These are phyloP conservation scores for Ashinkailepas kermadecensis DNA, from an alignment of 2,888 invertebrate genomes.

Conservation along the genomic window DNA sequence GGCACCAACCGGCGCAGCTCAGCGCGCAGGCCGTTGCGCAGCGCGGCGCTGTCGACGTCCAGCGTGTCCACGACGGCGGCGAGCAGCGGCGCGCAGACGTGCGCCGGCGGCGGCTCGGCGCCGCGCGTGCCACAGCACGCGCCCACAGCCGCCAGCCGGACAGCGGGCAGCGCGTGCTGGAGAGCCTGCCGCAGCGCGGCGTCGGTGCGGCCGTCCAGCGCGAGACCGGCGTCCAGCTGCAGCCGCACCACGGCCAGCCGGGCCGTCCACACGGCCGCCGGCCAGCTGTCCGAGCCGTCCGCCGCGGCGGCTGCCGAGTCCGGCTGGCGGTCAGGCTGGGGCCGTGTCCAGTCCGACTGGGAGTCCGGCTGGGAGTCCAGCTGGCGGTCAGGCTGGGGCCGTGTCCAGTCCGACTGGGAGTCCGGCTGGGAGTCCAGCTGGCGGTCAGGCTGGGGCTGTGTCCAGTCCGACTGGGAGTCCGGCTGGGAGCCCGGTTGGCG, in stretches of 20 bases:
- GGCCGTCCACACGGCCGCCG: constrained; percentile 26
- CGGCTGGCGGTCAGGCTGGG: too few species aligned
- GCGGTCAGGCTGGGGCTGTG: too few species aligned
- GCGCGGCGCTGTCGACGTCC: neutral
- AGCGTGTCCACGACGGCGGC: neutral
- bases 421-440: too few species aligned
- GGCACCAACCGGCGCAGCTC: constrained; percentile 14
- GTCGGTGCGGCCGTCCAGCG: neutral
- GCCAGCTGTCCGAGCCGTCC: too few species aligned
- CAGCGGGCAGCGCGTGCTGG: neutral
- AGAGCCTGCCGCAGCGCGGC: neutral
- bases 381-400: too few species aligned
- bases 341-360: too few species aligned
- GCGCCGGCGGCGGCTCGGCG: neutral
- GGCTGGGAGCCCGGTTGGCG: too few species aligned
- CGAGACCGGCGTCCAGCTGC: neutral
- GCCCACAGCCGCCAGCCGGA: neutral
- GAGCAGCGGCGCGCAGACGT: constrained; percentile 3
- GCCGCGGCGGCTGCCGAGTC: too few species aligned
- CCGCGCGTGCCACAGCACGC: neutral
- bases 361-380: too few species aligned
- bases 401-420: too few species aligned
- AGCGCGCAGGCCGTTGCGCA: neutral
- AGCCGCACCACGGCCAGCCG: constrained; percentile 28
- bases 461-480: too few species aligned